Percentiles rank a stretch among this genome's conserved stretches.
These are phyloP conservation scores for Rhopalosiphum padi DNA, from an alignment of 1,140 invertebrate genomes.

Conservation along the genomic window DNA sequence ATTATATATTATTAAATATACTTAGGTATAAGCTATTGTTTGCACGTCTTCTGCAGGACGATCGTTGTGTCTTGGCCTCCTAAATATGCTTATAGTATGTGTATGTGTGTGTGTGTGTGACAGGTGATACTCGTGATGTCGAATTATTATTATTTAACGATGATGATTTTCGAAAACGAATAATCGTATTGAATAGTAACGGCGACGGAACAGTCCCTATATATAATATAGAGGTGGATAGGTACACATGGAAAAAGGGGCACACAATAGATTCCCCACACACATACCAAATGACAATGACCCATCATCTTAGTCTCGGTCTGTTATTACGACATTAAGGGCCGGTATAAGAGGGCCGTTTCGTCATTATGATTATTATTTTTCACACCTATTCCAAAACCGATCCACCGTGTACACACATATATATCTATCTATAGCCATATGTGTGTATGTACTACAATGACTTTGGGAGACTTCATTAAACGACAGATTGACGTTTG, in stretches of 20 bases:
- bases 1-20: neutral
- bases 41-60: neutral
- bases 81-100: neutral
- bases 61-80: constrained; percentile 10
- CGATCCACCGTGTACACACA: constrained; percentile 32
- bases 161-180: constrained; percentile 58
- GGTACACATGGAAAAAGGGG: constrained; percentile 23
- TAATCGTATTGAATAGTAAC: constrained; percentile 46
- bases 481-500: constrained; percentile 58
- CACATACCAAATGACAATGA: constrained; percentile 50
- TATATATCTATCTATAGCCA: neutral
- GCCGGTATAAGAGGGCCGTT: constrained; percentile 56
- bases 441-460: constrained; percentile 28
- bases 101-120: neutral
- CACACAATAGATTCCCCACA: constrained; percentile 49
- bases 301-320: constrained; percentile 53
- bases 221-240: neutral
- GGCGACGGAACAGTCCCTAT: neutral
- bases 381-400: constrained; percentile 58
- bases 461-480: constrained; percentile 57
- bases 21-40: neutral
- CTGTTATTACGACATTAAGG: constrained; percentile 58
- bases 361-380: constrained; percentile 48
- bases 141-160: constrained; percentile 58
- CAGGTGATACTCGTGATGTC: constrained; percentile 58